Evolutionary conservation across 2,113 vertebrate genomes (phyloP).

Genomic region (Toxotes jaculatrix): DNA sequence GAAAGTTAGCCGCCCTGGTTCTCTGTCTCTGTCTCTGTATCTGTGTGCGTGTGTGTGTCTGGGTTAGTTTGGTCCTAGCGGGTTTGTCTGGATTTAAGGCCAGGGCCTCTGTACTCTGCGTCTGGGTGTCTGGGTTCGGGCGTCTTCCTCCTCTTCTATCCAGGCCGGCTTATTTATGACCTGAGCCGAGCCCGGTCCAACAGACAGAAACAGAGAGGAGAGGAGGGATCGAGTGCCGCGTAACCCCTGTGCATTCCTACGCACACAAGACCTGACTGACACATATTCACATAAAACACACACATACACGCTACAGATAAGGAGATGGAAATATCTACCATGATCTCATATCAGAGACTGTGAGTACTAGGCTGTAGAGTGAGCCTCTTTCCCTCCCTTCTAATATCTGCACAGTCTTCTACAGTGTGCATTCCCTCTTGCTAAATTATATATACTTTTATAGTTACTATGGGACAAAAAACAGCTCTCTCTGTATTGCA

Average conservation of each 20-base stretch:
- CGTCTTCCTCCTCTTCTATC: conserved; percentile 71
- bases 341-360: conserved; percentile 66
- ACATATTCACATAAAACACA: conserved; percentile 41
- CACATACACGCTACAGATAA: conserved; percentile 57
- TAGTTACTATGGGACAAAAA: neutral
- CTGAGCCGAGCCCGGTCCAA: conserved; percentile 54
- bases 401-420: neutral
- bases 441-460: neutral
- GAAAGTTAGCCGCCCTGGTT: conserved; percentile 49
- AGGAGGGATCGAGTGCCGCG: conserved; percentile 43
- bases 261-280: conserved; percentile 51
- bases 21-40: conserved; percentile 9
- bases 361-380: conserved; percentile 37
- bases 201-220: conserved; percentile 46
- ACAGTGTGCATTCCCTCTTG: neutral
- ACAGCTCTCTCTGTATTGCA: neutral
- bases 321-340: conserved; percentile 64
- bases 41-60: conserved; percentile 40
- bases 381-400: conserved; percentile 37
- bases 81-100: conserved; percentile 61
- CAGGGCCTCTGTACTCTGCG: conserved; percentile 47
- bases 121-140: conserved; percentile 67
- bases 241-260: conserved; percentile 53
- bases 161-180: conserved; percentile 76
- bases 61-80: conserved; percentile 43